Evolutionary conservation across 2,113 vertebrate species (phyloP).

Genomic region (Tachycineta bicolor): DNA sequence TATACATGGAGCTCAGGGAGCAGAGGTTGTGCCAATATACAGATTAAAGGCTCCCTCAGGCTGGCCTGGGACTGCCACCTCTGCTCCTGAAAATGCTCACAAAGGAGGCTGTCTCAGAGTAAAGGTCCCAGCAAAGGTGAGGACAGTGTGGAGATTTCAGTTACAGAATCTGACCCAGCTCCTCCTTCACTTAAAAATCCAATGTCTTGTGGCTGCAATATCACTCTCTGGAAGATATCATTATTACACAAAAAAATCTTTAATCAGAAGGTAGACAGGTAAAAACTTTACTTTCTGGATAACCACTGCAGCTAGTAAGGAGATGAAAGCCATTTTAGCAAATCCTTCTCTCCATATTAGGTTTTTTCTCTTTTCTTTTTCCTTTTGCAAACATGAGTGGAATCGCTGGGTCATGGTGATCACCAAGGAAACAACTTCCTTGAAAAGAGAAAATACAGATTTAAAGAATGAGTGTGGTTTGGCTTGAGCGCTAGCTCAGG

Average conservation of each 20-base stretch:
- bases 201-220: not conserved
- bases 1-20: not conserved
- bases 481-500: not conserved
- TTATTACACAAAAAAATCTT: not conserved
- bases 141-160: not conserved
- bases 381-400: not conserved
- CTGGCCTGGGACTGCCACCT: not conserved
- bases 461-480: not conserved
- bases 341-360: not conserved
- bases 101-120: not conserved
- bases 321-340: not conserved
- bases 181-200: not conserved
- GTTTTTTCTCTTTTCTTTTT: not conserved
- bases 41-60: not conserved
- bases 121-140: not conserved
- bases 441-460: not conserved
- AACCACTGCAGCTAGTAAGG: not conserved
- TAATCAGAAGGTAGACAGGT: not conserved
- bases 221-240: not conserved
- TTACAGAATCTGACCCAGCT: not conserved
- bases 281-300: not conserved
- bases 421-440: not conserved
- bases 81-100: not conserved
- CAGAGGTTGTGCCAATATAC: not conserved
- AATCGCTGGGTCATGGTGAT: not conserved